Evolutionary conservation across 37 sponge, comb jelly and placozoan species (phyloP), one percentile per base, ranked within the genome.

Genomic region (Haliclona indistincta): DNA sequence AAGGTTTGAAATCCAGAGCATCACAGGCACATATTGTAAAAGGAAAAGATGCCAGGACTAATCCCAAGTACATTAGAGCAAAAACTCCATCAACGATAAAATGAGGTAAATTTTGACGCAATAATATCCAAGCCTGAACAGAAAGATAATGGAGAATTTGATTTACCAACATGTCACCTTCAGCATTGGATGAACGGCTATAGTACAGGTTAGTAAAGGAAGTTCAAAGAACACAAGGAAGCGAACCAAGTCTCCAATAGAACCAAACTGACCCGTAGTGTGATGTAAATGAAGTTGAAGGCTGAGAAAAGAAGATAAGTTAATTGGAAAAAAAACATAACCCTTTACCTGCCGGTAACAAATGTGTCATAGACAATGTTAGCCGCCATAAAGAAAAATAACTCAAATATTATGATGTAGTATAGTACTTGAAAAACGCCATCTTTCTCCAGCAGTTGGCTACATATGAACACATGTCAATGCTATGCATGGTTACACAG

Each of bases 261-360:
- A 35, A 13, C 76, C 64, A 19, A 43, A n/a, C 45, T 44, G 19
- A 17, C 2, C n/a, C n/a, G n/a, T n/a, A n/a, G n/a, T n/a, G n/a
- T 26, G 6, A 7, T 38, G 35, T 25, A 56, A 25, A 33, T n/a
- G 34, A 37, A 55, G 3, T 1, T 35, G 37, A 28, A 36, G 39
- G 19, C 30, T 20, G 25, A 30, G 23, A 25, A 56, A 1, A 62
- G 4, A 30, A 4, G 6, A 23, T 23, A 49, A 10, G 52, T 22
- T 17, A 23, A 68, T 39, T 10, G 23, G 25, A 20, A 49, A 49
- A 49, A 49, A 17, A 49, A 13, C 17, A 20, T 20, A 49, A 20
- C 13, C 17, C 17, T 20, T 34, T 56, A 78, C 79, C 79, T 78
- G 37, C 68, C 68, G 25, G 69, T 56, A 1, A 20, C 25, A 34